A percentile compares a stretch with the other conserved stretches of the same genome.
Evolutionary conservation across 2,888 invertebrate genomes (phyloP).

Genomic region (Octonoba sinensis): DNA sequence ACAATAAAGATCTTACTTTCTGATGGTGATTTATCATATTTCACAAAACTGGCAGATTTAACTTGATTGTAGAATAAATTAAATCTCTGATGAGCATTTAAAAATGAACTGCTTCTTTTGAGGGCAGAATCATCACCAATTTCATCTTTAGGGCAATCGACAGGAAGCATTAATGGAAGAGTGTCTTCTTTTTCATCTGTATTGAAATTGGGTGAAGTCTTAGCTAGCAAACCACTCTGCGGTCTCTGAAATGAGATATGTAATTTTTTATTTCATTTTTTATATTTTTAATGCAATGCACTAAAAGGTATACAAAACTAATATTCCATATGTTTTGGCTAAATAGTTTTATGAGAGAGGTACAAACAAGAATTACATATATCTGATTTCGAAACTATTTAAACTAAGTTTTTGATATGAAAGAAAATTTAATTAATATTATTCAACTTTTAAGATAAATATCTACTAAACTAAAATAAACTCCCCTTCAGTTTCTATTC

Average conservation of each 20-base stretch:
- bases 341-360: no score
- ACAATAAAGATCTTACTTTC: constrained; percentile 14
- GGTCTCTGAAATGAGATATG: constrained; percentile 53
- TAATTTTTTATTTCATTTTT: no score
- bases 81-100: constrained; percentile 58
- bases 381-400: no score
- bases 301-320: neutral
- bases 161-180: constrained; percentile 53
- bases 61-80: constrained; percentile 58
- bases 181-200: neutral
- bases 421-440: no score
- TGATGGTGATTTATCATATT: constrained; percentile 29
- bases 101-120: constrained; percentile 18
- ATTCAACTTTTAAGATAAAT: no score
- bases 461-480: no score
- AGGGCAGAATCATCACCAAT: constrained; percentile 55
- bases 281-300: no score
- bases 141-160: constrained; percentile 63
- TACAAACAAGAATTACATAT: no score
- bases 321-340: no score
- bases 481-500: no score
- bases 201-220: neutral
- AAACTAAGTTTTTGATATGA: no score
- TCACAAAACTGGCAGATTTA: constrained; percentile 42
- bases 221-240: constrained; percentile 63